A percentile compares a stretch with the other conserved stretches of the same genome.
Evolutionary conservation across 2,888 invertebrate species (phyloP).

Genomic region (Hypomecis punctinalis): DNA sequence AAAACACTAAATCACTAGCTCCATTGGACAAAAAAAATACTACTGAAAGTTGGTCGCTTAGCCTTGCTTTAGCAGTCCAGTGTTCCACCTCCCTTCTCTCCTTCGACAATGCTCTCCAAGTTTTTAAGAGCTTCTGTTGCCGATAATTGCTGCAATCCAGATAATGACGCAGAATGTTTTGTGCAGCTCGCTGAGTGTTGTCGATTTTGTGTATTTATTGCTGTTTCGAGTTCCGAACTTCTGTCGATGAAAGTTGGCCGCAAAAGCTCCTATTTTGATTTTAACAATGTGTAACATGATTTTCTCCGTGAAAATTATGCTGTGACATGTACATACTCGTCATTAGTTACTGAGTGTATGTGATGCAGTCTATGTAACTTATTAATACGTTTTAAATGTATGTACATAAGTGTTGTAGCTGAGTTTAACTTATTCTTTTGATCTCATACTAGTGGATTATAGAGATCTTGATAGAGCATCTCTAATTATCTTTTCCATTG

Average conservation of each 20-base stretch:
- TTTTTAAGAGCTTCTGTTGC: conserved; percentile 42
- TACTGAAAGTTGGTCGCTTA: neutral
- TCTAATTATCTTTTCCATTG: no score
- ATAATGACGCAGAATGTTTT: conserved; percentile 46
- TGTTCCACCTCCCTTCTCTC: neutral
- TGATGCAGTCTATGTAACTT: no score
- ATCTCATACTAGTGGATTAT: no score
- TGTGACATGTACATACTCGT: no score
- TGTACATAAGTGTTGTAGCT: no score
- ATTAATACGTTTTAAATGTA: no score
- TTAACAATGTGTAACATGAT: neutral
- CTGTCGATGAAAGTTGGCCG: conserved; percentile 18
- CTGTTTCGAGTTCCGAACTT: conserved; percentile 26
- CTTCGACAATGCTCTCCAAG: conserved; percentile 30
- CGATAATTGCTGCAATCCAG: conserved; percentile 53
- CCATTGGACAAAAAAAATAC: no score
- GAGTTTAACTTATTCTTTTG: no score
- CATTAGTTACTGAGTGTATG: no score
- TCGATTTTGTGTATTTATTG: conserved; percentile 36
- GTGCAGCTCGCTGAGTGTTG: conserved; percentile 36
- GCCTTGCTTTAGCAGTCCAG: conserved; percentile 2
- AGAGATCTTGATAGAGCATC: no score
- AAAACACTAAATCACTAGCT: no score
- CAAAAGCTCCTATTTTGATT: conserved; percentile 10
- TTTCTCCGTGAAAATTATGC: neutral